Base-by-base conservation (phyloP, 2,797 vertebrate genomes). In the Microctenopoma lineatum region DNA sequence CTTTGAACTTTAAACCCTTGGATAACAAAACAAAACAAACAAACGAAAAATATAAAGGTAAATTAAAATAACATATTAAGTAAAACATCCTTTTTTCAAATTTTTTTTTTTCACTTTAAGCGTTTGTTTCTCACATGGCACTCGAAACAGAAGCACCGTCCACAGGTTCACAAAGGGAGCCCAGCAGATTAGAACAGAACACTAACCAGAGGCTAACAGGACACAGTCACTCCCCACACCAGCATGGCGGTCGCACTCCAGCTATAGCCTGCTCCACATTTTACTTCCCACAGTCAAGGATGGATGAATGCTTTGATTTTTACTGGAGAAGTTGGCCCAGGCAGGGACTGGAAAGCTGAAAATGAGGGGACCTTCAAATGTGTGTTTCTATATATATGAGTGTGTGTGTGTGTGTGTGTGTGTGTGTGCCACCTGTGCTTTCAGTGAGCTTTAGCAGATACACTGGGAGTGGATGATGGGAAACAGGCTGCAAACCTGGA, bases 91-190 rank as follows among this genome's bases (percentile, higher is more conserved):
- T 92, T 87, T 61, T 80, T 69, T 70, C 11, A 38, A 14, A 21
- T 1, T 21, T 21, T 21, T 61, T 59, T 64, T 55, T 44, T 45
- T 38, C 62, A 52, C 61, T 59, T 75, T 73, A 91, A 93, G 91
- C 91, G 71, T 92, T 93, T 92, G 89, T 91, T 89, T 91, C 87
- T 93, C 88, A 93, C 89, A 87, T 86, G 86, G 91, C 91, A 92
- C 91, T 93, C 85, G 16, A 77, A 89, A 92, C 86, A 90, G 80
- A 93, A 92, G 88, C 91, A 93, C 90, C 90, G 79, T 92, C 89
- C 93, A 94, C 92, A 92, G 91, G 87, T 93, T 93, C 88, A 94
- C 92, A 88, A 90, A 92, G 88, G 90, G 90, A 93, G 91, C 88
- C 89, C 89, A 92, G 87, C 90, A 87, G 90, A 92, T 92, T 90